These are phyloP conservation scores for Amblyjoppa proteus DNA, from an alignment of 2,888 invertebrate genomes.

Conservation along the genomic window DNA sequence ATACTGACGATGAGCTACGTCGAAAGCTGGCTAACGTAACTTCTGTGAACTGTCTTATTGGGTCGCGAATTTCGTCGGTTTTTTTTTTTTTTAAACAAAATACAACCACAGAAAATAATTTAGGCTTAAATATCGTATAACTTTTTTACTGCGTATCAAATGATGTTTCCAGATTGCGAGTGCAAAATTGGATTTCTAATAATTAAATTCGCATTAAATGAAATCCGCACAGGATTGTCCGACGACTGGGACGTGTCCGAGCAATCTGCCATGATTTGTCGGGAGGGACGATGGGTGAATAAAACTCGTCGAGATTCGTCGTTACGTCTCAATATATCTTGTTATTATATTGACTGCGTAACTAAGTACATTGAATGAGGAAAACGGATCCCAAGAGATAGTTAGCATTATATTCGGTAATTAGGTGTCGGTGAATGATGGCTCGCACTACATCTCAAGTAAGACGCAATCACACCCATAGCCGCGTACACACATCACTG, in stretches of 20 bases:
- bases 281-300: background rate
- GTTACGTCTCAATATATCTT: slow-evolving; percentile 78
- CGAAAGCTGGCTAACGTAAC: no score
- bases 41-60: no score
- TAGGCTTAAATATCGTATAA: no score
- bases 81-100: no score
- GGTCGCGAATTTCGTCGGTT: no score
- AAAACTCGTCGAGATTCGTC: slow-evolving; percentile 14
- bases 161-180: no score
- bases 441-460: slow-evolving; percentile 42
- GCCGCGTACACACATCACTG: slow-evolving; percentile 45
- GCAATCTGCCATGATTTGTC: background rate
- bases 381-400: slow-evolving; percentile 77
- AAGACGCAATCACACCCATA: slow-evolving; percentile 41
- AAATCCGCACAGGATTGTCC: no score
- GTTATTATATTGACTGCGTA: slow-evolving; percentile 81
- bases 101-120: no score
- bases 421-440: slow-evolving; percentile 72
- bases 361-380: slow-evolving; percentile 84
- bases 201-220: no score
- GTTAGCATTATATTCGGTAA: slow-evolving; percentile 80
- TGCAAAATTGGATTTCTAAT: no score
- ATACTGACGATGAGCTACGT: background rate
- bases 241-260: no score
- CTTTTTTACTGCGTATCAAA: no score